Evolutionary conservation across 2,888 invertebrate genomes (phyloP).

Genomic region (Electrophaes corylata): DNA sequence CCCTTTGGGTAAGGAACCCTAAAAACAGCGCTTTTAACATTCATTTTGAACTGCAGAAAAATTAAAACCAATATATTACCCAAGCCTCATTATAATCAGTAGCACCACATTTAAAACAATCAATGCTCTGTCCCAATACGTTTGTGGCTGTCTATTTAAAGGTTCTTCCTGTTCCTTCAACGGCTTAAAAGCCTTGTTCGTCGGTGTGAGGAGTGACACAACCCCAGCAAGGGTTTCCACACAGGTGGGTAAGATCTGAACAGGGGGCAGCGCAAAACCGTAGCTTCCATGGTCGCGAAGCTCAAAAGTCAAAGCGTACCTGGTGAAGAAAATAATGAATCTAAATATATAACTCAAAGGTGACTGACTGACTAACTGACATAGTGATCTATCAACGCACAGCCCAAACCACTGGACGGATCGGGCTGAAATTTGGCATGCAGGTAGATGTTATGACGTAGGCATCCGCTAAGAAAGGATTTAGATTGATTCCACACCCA

Average conservation of each 20-base stretch:
- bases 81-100: constrained; percentile 58
- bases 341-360: not conserved
- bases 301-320: constrained; percentile 87
- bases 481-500: too few relatives aligned
- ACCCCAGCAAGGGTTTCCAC: constrained; percentile 84
- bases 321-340: constrained; percentile 32
- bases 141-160: constrained; percentile 20
- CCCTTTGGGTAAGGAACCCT: too few relatives aligned
- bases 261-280: constrained; percentile 87
- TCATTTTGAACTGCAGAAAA: not conserved
- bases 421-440: too few relatives aligned
- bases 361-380: too few relatives aligned
- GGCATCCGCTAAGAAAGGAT: too few relatives aligned
- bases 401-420: too few relatives aligned
- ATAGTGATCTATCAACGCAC: too few relatives aligned
- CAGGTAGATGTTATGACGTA: too few relatives aligned
- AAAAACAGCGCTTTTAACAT: not conserved
- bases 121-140: constrained; percentile 45
- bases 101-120: constrained; percentile 49
- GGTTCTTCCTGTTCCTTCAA: not conserved
- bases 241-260: constrained; percentile 86
- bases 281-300: constrained; percentile 84
- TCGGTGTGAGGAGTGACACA: constrained; percentile 47
- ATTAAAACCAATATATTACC: constrained; percentile 34
- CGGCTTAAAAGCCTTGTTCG: not conserved